These are phyloP conservation scores for Acleris sparsana DNA, from an alignment of 2,888 invertebrate species.

Conservation along the genomic window DNA sequence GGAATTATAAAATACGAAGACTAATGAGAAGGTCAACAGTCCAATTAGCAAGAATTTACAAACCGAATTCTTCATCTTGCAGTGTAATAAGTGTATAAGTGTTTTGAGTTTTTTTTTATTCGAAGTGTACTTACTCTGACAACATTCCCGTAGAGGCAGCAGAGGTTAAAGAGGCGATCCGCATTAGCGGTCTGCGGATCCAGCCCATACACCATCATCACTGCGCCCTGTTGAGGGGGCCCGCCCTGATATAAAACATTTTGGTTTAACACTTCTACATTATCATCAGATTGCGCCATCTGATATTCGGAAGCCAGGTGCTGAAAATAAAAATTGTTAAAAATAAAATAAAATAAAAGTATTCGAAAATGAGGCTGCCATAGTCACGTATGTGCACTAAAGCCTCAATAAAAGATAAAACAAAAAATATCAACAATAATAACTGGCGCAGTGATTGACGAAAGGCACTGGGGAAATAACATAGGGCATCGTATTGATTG, in stretches of 20 bases:
- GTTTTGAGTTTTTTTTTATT: neutral
- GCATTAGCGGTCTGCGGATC: conserved; percentile 97
- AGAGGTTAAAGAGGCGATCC: conserved; percentile 97
- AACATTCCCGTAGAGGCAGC: conserved; percentile 99
- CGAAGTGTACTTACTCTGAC: conserved; percentile 89
- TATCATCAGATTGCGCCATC: neutral
- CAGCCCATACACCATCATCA: conserved; percentile 99
- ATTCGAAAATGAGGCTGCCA: neutral
- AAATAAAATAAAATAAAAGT: neutral
- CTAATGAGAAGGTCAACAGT: too few relatives aligned
- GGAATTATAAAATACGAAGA: too few relatives aligned
- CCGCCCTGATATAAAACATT: conserved; percentile 59
- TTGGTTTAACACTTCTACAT: neutral
- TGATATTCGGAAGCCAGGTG: neutral
- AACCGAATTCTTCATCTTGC: too few relatives aligned
- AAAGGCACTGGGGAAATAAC: too few relatives aligned
- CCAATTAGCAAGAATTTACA: too few relatives aligned
- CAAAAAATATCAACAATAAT: too few relatives aligned
- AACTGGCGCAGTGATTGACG: too few relatives aligned
- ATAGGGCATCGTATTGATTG: too few relatives aligned
- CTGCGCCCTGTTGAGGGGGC: conserved; percentile 89
- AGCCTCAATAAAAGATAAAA: too few relatives aligned
- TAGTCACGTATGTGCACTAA: too few relatives aligned
- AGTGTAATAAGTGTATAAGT: neutral
- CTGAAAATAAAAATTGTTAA: neutral